A percentile compares a stretch with the other conserved stretches of the same genome.
These are phyloP conservation scores for Nomada hirtipes DNA, from an alignment of 2,888 invertebrate genomes.

Conservation along the genomic window DNA sequence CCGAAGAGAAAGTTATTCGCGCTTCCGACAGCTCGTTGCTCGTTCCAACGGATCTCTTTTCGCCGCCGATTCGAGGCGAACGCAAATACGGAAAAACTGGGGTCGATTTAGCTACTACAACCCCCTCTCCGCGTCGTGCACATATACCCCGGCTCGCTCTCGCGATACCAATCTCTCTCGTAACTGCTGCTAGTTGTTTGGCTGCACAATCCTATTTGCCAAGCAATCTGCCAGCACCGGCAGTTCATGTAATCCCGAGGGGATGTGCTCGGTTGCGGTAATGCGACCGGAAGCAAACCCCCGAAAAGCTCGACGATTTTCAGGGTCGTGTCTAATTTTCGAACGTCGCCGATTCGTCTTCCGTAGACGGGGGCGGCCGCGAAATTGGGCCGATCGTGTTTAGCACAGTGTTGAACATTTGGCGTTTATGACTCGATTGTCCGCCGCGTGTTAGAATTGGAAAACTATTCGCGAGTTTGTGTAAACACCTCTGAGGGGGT, in stretches of 20 bases:
- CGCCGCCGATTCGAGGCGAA: slow-evolving; percentile 25
- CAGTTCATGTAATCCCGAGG: slow-evolving; percentile 68
- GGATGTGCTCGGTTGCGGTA: slow-evolving; percentile 61
- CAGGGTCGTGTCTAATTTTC: slow-evolving; percentile 61
- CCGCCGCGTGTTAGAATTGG: too few species aligned
- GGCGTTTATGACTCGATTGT: too few species aligned
- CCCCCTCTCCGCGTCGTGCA: neutral
- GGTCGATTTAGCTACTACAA: slow-evolving; percentile 41
- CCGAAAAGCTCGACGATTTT: slow-evolving; percentile 65
- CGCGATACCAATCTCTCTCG: slow-evolving; percentile 64
- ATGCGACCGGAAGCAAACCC: slow-evolving; percentile 66
- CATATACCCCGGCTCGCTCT: slow-evolving; percentile 52
- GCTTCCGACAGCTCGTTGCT: slow-evolving; percentile 26
- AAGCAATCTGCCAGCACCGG: slow-evolving; percentile 74
- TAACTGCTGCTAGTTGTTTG: slow-evolving; percentile 74
- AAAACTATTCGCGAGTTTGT: too few species aligned
- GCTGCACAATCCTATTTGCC: slow-evolving; percentile 77
- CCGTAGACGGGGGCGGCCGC: too few species aligned
- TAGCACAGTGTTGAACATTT: too few species aligned
- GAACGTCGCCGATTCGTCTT: neutral
- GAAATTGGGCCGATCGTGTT: too few species aligned
- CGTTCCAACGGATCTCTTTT: slow-evolving; percentile 24
- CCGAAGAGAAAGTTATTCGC: slow-evolving; percentile 40
- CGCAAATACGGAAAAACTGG: slow-evolving; percentile 61
- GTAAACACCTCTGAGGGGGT: too few species aligned